Base-by-base conservation (phyloP, 1,140 invertebrate species). In the Magallana ariakensis region DNA sequence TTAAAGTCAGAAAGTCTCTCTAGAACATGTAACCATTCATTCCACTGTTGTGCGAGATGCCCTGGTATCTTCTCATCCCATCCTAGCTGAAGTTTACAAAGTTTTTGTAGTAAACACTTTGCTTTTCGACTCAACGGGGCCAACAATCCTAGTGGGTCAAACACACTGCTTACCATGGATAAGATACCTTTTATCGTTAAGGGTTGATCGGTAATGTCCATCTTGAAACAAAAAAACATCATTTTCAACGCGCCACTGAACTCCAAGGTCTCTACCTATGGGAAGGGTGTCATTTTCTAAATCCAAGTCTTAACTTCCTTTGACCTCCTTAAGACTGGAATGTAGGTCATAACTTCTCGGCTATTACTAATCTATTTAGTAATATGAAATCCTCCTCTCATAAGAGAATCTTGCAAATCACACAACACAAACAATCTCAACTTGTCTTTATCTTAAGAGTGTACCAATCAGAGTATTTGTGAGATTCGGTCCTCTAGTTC, bases 191-290 rank as follows among this genome's bases (percentile, higher is more conserved):
- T 55, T 82, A 83, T 86, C 15, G 86, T 90, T 15, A 15, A 16
- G 9, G 83, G 55, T 60, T 84, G 55, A 13, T 60, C 15, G n/a
- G 88, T 85, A n/a, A 66, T 10, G 7, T 57, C n/a, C 22, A 89
- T 85, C 13, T 89, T 87, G 56, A 85, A 90, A 88, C 55, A 22
- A 26, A 91, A n/a, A 89, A 13, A 33, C 82, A 81, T 90, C 91
- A 6, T 56, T 22, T 83, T 90, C 88, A 19, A 89, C 83, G 60
- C 84, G 87, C 91, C 90, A 92, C 46, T 89, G 85, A 19, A 91
- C 66, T 11, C 89, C 90, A 19, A 92, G 85, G 1, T 89, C 83
- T 60, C 81, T 60, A 80, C 91, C 90, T 3, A 89, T 80, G 6
- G 88, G 90, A 53, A 91, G 62, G 22, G 4, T 55, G 19, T 91